Percentiles rank a stretch among this genome's conserved stretches.
phyloP scores from a whole-genome alignment of 1,140 invertebrate genomes.

The Hyles euphorbiae region DNA sequence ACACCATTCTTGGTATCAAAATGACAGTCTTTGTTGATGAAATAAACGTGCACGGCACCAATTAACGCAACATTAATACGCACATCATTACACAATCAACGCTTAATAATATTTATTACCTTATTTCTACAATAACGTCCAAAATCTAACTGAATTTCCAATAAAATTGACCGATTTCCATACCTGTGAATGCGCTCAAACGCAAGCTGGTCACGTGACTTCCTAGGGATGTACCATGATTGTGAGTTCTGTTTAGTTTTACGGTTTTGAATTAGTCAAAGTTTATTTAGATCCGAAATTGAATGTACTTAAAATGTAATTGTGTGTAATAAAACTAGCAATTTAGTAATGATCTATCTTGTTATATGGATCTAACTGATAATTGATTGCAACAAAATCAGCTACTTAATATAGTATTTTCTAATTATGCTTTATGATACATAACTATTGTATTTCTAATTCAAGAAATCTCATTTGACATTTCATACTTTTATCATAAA shows the following conservation, averaged over 20 bases:
- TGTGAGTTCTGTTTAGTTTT: background rate
- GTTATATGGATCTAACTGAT: too few species aligned
- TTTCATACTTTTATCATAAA: too few species aligned
- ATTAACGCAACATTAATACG: conserved; percentile 43
- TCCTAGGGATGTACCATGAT: conserved; percentile 42
- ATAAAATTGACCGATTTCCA: conserved; percentile 72
- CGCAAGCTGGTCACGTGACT: conserved; percentile 75
- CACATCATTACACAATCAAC: conserved; percentile 45
- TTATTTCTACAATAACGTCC: conserved; percentile 56
- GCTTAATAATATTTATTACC: conserved; percentile 49
- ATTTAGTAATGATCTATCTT: background rate
- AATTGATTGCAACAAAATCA: too few species aligned
- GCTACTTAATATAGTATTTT: too few species aligned
- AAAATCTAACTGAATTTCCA: conserved; percentile 65
- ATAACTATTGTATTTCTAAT: too few species aligned
- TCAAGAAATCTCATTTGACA: too few species aligned
- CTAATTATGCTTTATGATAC: too few species aligned
- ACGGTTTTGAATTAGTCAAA: background rate
- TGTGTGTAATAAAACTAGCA: background rate
- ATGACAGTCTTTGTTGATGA: conserved; percentile 70
- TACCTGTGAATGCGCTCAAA: conserved; percentile 76
- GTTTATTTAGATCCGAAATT: too few species aligned
- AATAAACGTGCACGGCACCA: conserved; percentile 59
- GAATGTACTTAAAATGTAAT: too few species aligned
- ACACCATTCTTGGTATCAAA: conserved; percentile 74